phyloP scores from a whole-genome alignment of 2,888 invertebrate genomes.

The Nasonia oneida region DNA sequence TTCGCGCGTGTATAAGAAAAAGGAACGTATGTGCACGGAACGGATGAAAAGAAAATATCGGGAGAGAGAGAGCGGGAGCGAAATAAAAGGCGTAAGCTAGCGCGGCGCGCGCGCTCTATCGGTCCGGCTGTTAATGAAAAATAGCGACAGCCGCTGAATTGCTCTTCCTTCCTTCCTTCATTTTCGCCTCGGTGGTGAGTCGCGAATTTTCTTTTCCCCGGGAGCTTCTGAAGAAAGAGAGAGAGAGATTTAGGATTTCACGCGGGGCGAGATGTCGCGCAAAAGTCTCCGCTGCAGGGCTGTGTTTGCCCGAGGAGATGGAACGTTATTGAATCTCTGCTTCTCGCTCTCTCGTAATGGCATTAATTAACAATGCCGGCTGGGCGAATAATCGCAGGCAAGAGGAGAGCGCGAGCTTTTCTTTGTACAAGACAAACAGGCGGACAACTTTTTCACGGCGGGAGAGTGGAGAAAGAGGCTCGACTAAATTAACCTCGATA shows the following conservation, averaged over 20 bases:
- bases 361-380: constrained; percentile 66
- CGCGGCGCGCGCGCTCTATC: constrained; percentile 67
- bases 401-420: constrained; percentile 19
- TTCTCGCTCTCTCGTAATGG: constrained; percentile 20
- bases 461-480: constrained; percentile 30
- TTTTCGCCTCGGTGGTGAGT: constrained; percentile 40
- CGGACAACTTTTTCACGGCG: constrained; percentile 57
- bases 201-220: constrained; percentile 60
- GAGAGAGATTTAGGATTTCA: constrained; percentile 68
- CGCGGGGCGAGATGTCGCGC: constrained; percentile 72
- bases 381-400: constrained; percentile 42
- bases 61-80: background rate
- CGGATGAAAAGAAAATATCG: constrained; percentile 43
- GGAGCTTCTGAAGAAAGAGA: constrained; percentile 54
- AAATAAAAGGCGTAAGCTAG: constrained; percentile 39
- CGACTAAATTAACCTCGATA: constrained; percentile 71
- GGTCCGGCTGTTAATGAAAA: constrained; percentile 76
- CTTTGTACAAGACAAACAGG: constrained; percentile 57
- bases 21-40: background rate
- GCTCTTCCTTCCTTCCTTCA: constrained; percentile 62
- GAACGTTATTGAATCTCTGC: constrained; percentile 50
- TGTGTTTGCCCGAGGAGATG: background rate
- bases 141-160: constrained; percentile 72
- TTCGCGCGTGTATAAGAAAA: constrained; percentile 14
- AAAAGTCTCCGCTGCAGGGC: background rate